Percentiles rank a stretch among this genome's conserved stretches.
Conservation (phyloP, 2,113 vertebrate genomes). For the Leucosticte australis region DNA sequence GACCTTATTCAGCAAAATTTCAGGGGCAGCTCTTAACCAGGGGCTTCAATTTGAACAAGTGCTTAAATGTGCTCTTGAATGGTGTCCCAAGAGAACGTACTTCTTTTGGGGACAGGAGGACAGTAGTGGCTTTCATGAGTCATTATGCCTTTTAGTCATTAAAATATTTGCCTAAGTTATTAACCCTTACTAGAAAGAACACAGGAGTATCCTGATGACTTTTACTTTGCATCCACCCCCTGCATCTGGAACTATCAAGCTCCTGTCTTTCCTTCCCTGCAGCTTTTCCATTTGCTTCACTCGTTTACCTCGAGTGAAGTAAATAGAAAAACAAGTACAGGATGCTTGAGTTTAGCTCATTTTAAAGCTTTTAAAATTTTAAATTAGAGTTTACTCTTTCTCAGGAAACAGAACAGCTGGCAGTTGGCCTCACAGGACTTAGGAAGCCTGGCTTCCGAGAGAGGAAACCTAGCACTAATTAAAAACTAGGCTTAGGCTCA, state of each 20-base stretch:
- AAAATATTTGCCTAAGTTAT: neutral
- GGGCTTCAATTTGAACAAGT: slow-evolving; percentile 5
- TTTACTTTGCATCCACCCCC: neutral
- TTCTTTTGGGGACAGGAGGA: neutral
- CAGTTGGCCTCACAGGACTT: slow-evolving; percentile 21
- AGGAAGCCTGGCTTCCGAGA: slow-evolving; percentile 21
- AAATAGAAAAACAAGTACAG: neutral
- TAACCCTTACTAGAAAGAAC: neutral
- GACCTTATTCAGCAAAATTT: neutral
- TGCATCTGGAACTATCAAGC: neutral
- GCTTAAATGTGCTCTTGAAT: neutral
- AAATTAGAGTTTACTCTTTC: slow-evolving; percentile 39
- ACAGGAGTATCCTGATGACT: neutral
- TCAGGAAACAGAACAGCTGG: slow-evolving; percentile 46
- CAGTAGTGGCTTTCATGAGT: neutral
- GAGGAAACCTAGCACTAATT: slow-evolving; percentile 23
- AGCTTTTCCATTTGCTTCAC: neutral
- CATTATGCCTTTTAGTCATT: neutral
- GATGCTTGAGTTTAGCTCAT: slow-evolving; percentile 7
- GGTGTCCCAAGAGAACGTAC: neutral
- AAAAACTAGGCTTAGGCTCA: slow-evolving; percentile 34
- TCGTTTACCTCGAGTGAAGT: neutral
- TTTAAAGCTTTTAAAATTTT: slow-evolving; percentile 30
- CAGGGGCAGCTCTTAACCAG: slow-evolving; percentile 11
- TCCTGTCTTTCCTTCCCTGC: neutral